These are phyloP conservation scores for Dinoponera quadriceps DNA, from an alignment of 1,140 invertebrate species.

Conservation along the genomic window DNA sequence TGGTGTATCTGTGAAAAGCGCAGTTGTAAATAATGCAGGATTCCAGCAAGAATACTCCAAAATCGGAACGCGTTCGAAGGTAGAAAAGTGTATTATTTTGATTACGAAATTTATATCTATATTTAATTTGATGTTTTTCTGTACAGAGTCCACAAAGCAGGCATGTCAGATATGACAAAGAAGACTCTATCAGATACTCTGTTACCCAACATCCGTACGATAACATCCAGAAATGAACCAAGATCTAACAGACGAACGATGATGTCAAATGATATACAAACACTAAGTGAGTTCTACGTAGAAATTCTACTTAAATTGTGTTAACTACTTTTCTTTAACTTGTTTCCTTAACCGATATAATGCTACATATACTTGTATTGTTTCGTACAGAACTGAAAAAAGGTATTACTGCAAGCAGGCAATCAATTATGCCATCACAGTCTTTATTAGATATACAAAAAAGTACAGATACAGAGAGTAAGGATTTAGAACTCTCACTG, in stretches of 20 bases:
- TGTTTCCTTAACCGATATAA: neutral
- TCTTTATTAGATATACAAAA: constrained; percentile 25
- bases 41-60: neutral
- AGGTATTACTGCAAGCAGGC: neutral
- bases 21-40: constrained; percentile 16
- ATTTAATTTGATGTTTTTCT: neutral
- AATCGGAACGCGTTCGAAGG: constrained; percentile 11
- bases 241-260: constrained; percentile 9
- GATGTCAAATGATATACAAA: neutral
- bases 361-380: neutral
- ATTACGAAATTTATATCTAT: neutral
- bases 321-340: neutral
- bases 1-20: neutral
- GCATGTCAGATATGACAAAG: neutral
- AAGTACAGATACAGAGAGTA: neutral
- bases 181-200: neutral
- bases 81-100: constrained; percentile 1
- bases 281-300: constrained; percentile 6
- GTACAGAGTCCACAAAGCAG: neutral
- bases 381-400: constrained; percentile 18
- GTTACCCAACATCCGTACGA: neutral
- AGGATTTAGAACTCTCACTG: constrained; percentile 66
- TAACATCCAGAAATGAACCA: neutral
- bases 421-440: neutral
- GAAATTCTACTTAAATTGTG: neutral